A percentile compares a stretch with the other conserved stretches of the same genome.
These are phyloP conservation scores for Urophycis tenuis DNA, from an alignment of 2,797 vertebrate genomes.

Conservation along the genomic window DNA sequence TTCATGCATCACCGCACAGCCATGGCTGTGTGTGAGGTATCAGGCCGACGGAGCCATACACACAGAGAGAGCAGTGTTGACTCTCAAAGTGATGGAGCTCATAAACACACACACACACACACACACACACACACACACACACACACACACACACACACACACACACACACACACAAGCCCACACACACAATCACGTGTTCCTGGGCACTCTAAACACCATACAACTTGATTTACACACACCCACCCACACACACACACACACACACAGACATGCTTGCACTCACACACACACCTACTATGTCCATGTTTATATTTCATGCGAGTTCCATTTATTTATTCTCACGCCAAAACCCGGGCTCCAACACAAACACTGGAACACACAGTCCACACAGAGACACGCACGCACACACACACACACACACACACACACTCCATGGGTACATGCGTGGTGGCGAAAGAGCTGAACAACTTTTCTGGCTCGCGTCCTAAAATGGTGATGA, in stretches of 20 bases:
- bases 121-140: slow-evolving; percentile 10
- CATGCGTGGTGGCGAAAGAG: background rate
- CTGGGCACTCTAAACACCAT: background rate
- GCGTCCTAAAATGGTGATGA: background rate
- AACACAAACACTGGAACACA: slow-evolving; percentile 43
- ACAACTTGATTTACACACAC: slow-evolving; percentile 7
- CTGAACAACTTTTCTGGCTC: background rate
- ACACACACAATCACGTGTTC: slow-evolving; percentile 8
- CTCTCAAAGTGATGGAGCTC: slow-evolving; percentile 41
- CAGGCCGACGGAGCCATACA: slow-evolving; percentile 51
- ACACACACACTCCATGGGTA: background rate
- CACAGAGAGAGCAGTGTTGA: slow-evolving; percentile 51
- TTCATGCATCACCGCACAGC: slow-evolving; percentile 62
- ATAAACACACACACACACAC: background rate
- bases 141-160: slow-evolving; percentile 6
- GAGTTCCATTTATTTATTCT: slow-evolving; percentile 54
- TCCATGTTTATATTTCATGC: slow-evolving; percentile 51
- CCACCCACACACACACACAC: slow-evolving; percentile 8
- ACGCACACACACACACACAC: background rate
- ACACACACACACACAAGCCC: slow-evolving; percentile 12
- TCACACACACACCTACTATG: slow-evolving; percentile 5
- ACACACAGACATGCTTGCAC: no score
- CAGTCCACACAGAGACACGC: slow-evolving; percentile 31
- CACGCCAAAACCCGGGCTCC: slow-evolving; percentile 45
- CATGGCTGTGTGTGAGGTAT: slow-evolving; percentile 56